A percentile compares a stretch with the other conserved stretches of the same genome.
Conservation (phyloP, 2,888 invertebrate genomes). For the Achlya flavicornis region DNA sequence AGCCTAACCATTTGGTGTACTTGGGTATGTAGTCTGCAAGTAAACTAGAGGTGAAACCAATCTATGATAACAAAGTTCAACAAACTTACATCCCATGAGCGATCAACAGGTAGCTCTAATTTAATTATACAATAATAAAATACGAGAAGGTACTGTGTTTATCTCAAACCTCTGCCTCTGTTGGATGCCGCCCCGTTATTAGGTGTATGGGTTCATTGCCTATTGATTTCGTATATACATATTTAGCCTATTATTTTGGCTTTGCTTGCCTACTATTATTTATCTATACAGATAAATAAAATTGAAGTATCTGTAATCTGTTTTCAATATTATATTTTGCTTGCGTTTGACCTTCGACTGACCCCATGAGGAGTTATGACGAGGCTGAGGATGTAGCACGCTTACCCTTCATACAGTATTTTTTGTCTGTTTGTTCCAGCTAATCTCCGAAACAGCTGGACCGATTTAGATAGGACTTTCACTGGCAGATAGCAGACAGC, state of each 20-base stretch:
- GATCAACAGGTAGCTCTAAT: constrained; percentile 2
- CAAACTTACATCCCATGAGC: not conserved
- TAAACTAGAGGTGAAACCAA: not conserved
- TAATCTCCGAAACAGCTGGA: too few species aligned
- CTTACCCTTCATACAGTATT: too few species aligned
- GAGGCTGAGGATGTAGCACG: too few species aligned
- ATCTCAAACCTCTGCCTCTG: not conserved
- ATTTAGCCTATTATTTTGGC: not conserved
- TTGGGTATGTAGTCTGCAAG: not conserved
- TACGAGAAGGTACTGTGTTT: not conserved
- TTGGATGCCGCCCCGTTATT: constrained; percentile 1
- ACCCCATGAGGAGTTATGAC: too few species aligned
- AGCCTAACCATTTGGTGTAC: too few species aligned
- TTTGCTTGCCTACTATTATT: not conserved
- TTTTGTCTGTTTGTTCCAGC: too few species aligned
- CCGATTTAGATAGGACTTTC: too few species aligned
- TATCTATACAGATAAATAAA: too few species aligned
- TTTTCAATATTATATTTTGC: too few species aligned
- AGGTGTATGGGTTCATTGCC: not conserved
- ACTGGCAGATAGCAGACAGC: too few species aligned
- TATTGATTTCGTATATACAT: constrained; percentile 1
- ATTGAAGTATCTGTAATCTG: not conserved
- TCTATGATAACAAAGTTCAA: not conserved
- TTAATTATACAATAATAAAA: constrained; percentile 7
- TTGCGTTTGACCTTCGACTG: too few species aligned